Conservation (phyloP, 2,797 vertebrate species). For the Cynodonichthys magdalenae region DNA sequence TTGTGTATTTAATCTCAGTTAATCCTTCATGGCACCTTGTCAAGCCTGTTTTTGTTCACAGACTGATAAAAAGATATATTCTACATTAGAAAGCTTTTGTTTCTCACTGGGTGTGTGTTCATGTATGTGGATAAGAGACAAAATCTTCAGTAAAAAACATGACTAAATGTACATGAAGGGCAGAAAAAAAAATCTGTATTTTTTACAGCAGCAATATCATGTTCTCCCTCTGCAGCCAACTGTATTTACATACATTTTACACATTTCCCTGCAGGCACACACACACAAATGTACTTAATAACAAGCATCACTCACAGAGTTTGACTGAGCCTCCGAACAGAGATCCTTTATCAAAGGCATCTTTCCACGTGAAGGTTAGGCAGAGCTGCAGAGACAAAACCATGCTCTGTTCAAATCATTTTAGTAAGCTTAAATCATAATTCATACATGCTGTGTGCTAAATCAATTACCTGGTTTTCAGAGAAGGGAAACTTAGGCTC, state of each 20-base stretch:
- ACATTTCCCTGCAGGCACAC: conserved; percentile 3
- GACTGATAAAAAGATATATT: not conserved
- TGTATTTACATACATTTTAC: not conserved
- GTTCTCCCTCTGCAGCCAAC: conserved; percentile 1
- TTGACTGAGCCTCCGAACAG: conserved; percentile 97
- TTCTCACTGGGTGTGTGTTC: conserved; percentile 5
- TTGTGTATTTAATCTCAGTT: not conserved
- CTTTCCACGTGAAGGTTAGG: conserved; percentile 98
- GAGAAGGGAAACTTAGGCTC: conserved; percentile 98
- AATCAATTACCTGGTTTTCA: conserved; percentile 90
- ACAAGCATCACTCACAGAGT: conserved; percentile 81
- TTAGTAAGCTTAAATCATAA: conserved; percentile 21
- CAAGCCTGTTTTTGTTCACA: conserved; percentile 13
- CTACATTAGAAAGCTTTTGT: not conserved
- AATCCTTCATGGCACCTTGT: conserved; percentile 9
- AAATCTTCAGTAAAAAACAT: not conserved
- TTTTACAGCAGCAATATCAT: not conserved
- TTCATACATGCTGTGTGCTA: not conserved
- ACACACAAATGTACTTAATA: not conserved
- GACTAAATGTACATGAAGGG: conserved; percentile 10
- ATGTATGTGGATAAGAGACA: not conserved
- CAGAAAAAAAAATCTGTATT: not conserved
- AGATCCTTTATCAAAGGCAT: conserved; percentile 99
- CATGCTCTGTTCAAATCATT: conserved; percentile 24
- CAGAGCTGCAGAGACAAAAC: conserved; percentile 85